A percentile compares a stretch with the other conserved stretches of the same genome.
phyloP scores from a whole-genome alignment of 2,797 vertebrate genomes.

The Eremophila alpestris region DNA sequence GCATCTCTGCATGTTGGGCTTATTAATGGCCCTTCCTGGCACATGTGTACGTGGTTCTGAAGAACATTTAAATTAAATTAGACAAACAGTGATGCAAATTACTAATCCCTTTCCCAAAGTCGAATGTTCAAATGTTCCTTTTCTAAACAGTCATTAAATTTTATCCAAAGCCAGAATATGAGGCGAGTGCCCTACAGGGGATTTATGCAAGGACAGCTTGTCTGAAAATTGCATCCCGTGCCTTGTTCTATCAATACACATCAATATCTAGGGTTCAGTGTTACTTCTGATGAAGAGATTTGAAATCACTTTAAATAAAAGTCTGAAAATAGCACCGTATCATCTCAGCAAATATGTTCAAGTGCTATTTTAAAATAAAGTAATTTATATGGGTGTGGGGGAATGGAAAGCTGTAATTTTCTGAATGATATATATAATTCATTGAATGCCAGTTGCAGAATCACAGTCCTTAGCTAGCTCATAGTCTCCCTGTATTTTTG shows the following conservation, averaged over 20 bases:
- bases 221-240: background rate
- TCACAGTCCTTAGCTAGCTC: background rate
- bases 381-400: background rate
- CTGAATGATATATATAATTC: background rate
- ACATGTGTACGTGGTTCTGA: constrained; percentile 74
- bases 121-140: constrained; percentile 72
- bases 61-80: constrained; percentile 80
- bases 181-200: constrained; percentile 19
- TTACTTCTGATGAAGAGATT: background rate
- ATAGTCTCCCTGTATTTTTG: background rate
- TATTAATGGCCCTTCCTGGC: constrained; percentile 74
- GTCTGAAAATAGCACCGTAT: background rate
- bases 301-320: background rate
- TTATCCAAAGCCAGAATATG: constrained; percentile 54
- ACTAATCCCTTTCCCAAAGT: constrained; percentile 79
- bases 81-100: constrained; percentile 73
- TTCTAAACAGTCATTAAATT: constrained; percentile 72
- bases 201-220: constrained; percentile 14
- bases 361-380: background rate
- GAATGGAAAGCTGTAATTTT: background rate
- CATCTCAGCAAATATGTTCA: background rate
- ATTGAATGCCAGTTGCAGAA: background rate
- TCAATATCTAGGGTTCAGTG: background rate
- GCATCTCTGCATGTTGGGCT: constrained; percentile 78
- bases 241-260: background rate